Base-by-base conservation (phyloP, 2,797 vertebrate species). In the Arremon brunneinucha region DNA sequence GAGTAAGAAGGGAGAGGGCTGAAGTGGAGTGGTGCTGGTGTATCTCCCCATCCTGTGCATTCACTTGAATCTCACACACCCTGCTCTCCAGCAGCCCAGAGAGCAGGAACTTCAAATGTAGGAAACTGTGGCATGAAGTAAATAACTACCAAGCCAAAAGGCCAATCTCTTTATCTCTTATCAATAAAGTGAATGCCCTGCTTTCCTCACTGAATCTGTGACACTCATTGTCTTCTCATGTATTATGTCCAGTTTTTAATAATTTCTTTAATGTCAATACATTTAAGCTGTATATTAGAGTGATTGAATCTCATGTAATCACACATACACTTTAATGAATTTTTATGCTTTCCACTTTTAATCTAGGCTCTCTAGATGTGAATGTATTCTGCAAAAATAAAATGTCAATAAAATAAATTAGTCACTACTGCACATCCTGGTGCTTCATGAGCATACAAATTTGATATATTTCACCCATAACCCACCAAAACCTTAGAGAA, bases 1-100 rank as follows among this genome's bases (percentile, higher is more conserved):
- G 47, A 89, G 74, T 82, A 96, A 95, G 91, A 97, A 93, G 94
- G 89, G 89, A 96, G 94, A 83, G 80, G 83, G 87, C 94, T 96
- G 91, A 88, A 91, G 55, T 62, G 84, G 89, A 82, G 89, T 52
- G 27, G 70, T 78, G 57, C 69, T 93, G 69, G 9, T 68, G 20
- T 69, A 78, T 53, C 83, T 88, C 59, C 39, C 69, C 37, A 39
- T 52, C 1, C 0, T 14, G 9, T 17, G 8, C 28, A 18, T 65
- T 83, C 69, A 63, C 57, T 71, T 59, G 47, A 81, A 76, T 5
- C 2, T 59, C 53, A 76, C 37, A 32, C 4, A 16, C 19, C 77
- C 87, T 94, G 85, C 70, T 91, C 91, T 93, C 83, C 26, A 87
- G 74, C 91, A 97, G 95, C 91, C 80, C 89, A 77, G 95, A 84